Conservation (phyloP, 2,113 vertebrate species). For the Romanogobio albipinnatus region DNA sequence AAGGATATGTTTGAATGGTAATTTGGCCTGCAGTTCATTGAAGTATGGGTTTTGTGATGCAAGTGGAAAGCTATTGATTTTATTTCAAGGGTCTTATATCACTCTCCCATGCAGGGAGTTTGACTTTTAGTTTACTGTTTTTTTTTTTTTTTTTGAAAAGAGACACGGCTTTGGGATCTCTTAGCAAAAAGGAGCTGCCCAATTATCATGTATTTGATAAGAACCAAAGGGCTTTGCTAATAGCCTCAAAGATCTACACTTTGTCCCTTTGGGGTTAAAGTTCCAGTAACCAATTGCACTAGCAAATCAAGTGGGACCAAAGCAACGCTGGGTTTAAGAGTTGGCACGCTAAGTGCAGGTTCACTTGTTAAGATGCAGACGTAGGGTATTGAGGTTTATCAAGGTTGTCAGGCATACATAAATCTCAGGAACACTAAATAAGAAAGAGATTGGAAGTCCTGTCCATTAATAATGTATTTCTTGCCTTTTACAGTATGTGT, state of each 20-base stretch:
- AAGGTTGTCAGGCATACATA: neutral
- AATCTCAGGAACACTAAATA: conserved; percentile 1
- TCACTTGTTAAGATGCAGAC: neutral
- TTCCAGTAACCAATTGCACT: neutral
- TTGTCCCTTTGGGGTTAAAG: conserved; percentile 9
- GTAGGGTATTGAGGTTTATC: neutral
- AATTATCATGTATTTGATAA: conserved; percentile 39
- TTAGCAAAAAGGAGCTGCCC: neutral
- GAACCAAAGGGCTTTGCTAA: conserved; percentile 6
- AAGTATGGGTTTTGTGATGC: conserved; percentile 28
- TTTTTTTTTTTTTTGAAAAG: conserved; percentile 6
- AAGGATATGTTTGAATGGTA: conserved; percentile 45
- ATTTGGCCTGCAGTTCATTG: conserved; percentile 35
- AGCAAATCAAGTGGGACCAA: neutral
- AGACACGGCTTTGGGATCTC: neutral
- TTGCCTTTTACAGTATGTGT: conserved; percentile 4
- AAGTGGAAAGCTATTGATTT: conserved; percentile 41
- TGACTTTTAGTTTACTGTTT: neutral
- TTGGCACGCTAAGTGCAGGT: neutral
- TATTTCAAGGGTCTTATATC: conserved; percentile 41
- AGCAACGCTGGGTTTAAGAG: neutral
- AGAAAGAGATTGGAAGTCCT: neutral
- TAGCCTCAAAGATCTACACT: conserved; percentile 17
- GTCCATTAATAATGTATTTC: neutral
- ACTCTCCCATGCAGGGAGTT: conserved; percentile 1